phyloP scores from a whole-genome alignment of 2,888 invertebrate species.

The Cylindroiulus punctatus region DNA sequence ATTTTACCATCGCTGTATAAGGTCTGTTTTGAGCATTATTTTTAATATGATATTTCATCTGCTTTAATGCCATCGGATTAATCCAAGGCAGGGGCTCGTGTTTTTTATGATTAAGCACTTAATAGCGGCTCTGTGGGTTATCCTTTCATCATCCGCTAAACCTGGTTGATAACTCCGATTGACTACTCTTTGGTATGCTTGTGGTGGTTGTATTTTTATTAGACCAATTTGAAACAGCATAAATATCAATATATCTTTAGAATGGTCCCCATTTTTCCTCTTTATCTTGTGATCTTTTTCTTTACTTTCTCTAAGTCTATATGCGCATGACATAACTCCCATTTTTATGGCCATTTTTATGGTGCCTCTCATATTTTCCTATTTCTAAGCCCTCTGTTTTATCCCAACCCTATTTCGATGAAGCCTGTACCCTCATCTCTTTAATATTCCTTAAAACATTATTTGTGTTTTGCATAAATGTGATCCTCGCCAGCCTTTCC shows the following conservation, averaged over 20 bases:
- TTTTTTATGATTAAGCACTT: background rate
- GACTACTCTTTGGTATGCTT: conserved; percentile 52
- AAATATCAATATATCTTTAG: conserved; percentile 44
- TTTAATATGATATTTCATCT: conserved; percentile 13
- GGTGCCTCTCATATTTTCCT: conserved; percentile 34
- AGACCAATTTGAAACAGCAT: conserved; percentile 40
- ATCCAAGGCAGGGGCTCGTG: background rate
- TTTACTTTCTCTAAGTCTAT: conserved; percentile 51
- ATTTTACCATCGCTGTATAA: conserved; percentile 41
- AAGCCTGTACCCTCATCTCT: conserved; percentile 10
- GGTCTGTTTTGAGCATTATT: conserved; percentile 12
- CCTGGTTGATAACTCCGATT: conserved; percentile 27
- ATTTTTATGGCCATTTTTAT: conserved; percentile 36
- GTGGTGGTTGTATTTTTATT: conserved; percentile 50
- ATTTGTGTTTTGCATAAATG: conserved; percentile 44
- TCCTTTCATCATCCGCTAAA: background rate
- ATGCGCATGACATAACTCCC: conserved; percentile 50
- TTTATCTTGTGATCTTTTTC: conserved; percentile 48
- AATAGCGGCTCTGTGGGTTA: conserved; percentile 2
- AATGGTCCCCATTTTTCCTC: conserved; percentile 45
- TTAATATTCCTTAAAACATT: conserved; percentile 26
- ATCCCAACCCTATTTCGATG: background rate
- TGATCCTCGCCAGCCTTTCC: conserved; percentile 23
- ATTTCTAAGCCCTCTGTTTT: conserved; percentile 40
- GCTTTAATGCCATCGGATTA: background rate